Percentiles rank a stretch among this genome's conserved stretches.
phyloP scores from a whole-genome alignment of 2,113 vertebrate species.

The Hippocampus barbouri region DNA sequence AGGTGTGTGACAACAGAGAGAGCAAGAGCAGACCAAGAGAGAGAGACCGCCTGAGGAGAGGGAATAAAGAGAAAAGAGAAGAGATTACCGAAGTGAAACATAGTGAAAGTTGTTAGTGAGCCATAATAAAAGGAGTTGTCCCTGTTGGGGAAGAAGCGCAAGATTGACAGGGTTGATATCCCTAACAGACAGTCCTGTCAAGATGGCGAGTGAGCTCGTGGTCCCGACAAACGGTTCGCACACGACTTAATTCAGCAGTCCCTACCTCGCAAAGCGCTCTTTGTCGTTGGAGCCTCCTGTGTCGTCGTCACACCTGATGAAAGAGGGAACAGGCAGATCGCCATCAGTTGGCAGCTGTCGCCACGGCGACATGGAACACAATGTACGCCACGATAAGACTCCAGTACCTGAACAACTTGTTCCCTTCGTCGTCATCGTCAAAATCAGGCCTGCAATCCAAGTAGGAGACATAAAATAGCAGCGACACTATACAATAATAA shows the following conservation, averaged over 20 bases:
- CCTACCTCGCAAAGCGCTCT: slow-evolving; percentile 95
- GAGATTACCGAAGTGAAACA: slow-evolving; percentile 47
- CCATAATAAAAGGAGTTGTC: slow-evolving; percentile 18
- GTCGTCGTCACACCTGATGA: slow-evolving; percentile 87
- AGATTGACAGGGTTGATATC: slow-evolving; percentile 30
- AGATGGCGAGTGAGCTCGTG: slow-evolving; percentile 24
- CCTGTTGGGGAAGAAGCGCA: slow-evolving; percentile 19
- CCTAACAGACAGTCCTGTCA: slow-evolving; percentile 2
- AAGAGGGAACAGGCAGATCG: slow-evolving; percentile 4
- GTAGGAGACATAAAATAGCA: neutral
- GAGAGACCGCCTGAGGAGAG: slow-evolving; percentile 54
- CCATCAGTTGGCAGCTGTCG: neutral
- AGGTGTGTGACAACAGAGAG: slow-evolving; percentile 37
- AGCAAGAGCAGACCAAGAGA: slow-evolving; percentile 47
- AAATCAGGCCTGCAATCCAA: slow-evolving; percentile 60
- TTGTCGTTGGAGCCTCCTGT: slow-evolving; percentile 82
- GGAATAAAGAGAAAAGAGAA: slow-evolving; percentile 40
- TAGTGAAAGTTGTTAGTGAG: slow-evolving; percentile 43
- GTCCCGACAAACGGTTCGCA: slow-evolving; percentile 28
- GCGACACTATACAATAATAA: too few relatives aligned
- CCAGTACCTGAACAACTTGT: slow-evolving; percentile 90
- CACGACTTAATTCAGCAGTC: slow-evolving; percentile 2
- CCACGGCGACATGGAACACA: neutral
- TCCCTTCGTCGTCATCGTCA: slow-evolving; percentile 77
- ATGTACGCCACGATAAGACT: neutral